Base-by-base conservation (phyloP, 2,113 vertebrate genomes). In the Malurus alboscapulatus region DNA sequence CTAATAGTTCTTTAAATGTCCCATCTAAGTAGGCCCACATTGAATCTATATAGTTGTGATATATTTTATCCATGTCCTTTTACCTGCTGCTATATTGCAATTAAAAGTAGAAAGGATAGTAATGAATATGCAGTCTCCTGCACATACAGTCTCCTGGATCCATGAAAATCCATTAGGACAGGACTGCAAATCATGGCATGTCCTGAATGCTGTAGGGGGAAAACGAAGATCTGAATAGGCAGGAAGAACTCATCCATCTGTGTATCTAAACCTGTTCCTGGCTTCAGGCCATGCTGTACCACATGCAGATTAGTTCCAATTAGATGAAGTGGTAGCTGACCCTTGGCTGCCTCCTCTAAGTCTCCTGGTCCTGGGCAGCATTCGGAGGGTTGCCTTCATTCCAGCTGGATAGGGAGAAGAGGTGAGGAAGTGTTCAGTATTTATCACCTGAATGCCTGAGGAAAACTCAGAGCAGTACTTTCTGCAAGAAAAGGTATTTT, bases 241-340 rank as follows among this genome's bases (percentile, higher is more conserved):
- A 82, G 87, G 73, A 92, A 61, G 81, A 79, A 61, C 73, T 73
- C 29, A 38, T 65, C 80, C 57, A 19, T 94, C 73, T 92, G 87
- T 73, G 77, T 68, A 72, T 74, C 62, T 89, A 84, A 92, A 94
- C 84, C 66, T 95, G 54, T 15, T 42, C 7, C 80, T 87, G 95
- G 91, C 91, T 78, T 76, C 34, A 72, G 54, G 66, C 71, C 74
- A 62, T 34, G 15, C 74, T 85, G 87, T 92, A 74, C 77, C 67
- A 80, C 87, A 50, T 62, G 62, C 54, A 80, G 74, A 93, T 92
- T 92, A 85, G 77, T 82, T 91, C 84, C 81, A 93, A 84, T 92
- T 87, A 92, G 81, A n/a, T 93, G 91, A 82, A 91, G 73, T 53
- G n/a, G 78, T 91, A 79, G 84, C 71, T 95, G 95, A 93, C 89